A percentile compares a stretch with the other conserved stretches of the same genome.
Evolutionary conservation across 2,888 invertebrate genomes (phyloP).

Genomic region (Drosophila birchii): DNA sequence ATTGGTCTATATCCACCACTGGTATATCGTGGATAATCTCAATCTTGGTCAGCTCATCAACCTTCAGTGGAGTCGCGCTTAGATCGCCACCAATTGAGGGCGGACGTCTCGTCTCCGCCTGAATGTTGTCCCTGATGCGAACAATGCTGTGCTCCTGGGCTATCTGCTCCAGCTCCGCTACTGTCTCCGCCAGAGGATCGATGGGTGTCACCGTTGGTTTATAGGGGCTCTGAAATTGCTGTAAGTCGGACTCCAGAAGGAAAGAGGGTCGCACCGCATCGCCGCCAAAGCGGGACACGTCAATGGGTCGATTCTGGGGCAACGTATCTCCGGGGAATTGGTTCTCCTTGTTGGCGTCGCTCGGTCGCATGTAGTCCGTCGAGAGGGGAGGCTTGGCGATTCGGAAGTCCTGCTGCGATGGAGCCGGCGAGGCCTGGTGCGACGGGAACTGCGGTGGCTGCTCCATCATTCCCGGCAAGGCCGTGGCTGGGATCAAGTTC

Average conservation of each 20-base stretch:
- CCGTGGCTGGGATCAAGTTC: constrained; percentile 81
- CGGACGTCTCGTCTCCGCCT: constrained; percentile 75
- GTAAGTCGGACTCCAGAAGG: constrained; percentile 59
- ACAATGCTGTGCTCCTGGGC: constrained; percentile 75
- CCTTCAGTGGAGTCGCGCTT: constrained; percentile 61
- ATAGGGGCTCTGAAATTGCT: constrained; percentile 55
- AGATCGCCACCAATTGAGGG: constrained; percentile 73
- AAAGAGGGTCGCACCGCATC: constrained; percentile 69
- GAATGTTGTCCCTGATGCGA: constrained; percentile 79
- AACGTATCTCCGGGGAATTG: constrained; percentile 45
- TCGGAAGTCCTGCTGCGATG: constrained; percentile 70
- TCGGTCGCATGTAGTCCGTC: constrained; percentile 81
- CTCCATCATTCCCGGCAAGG: constrained; percentile 61
- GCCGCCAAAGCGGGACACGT: constrained; percentile 75
- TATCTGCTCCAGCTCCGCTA: constrained; percentile 73
- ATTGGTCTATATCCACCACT: constrained; percentile 70
- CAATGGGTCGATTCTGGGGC: constrained; percentile 83
- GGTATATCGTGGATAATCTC: constrained; percentile 72
- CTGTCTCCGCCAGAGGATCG: constrained; percentile 70
- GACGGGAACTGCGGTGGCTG: constrained; percentile 65
- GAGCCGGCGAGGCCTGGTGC: constrained; percentile 62
- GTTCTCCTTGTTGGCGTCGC: constrained; percentile 72
- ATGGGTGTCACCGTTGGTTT: constrained; percentile 60
- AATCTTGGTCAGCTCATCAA: constrained; percentile 77
- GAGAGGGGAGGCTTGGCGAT: constrained; percentile 78